Conservation (phyloP, 2,797 vertebrate genomes). For the Hydrophis major region DNA sequence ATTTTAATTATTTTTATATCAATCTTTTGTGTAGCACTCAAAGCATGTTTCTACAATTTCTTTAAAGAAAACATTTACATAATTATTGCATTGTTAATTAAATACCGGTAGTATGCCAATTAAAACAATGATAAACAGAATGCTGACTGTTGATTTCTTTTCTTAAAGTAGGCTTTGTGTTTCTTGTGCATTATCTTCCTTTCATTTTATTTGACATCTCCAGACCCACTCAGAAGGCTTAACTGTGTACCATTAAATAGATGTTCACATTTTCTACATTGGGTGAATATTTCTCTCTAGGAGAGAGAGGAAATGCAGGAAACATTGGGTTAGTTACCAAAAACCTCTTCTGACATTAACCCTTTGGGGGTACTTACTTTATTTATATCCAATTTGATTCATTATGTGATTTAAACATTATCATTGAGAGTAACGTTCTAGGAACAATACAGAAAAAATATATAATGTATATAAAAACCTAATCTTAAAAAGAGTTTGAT, state of each 20-base stretch:
- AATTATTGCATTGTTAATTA: background rate
- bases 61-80: background rate
- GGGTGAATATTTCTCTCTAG: background rate
- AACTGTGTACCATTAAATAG: background rate
- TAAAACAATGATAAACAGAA: background rate
- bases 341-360: background rate
- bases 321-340: background rate
- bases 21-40: background rate
- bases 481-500: background rate
- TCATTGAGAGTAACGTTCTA: background rate
- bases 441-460: background rate
- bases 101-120: background rate
- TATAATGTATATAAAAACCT: background rate
- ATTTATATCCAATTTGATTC: background rate
- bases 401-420: background rate
- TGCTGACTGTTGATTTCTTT: background rate
- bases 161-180: background rate
- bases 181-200: background rate
- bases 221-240: background rate
- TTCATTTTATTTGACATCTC: background rate
- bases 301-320: background rate
- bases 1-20: background rate
- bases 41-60: background rate
- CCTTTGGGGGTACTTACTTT: background rate
- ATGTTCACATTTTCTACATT: background rate